Evolutionary conservation across 2,113 vertebrate genomes (phyloP).

Genomic region (Anser cygnoides): DNA sequence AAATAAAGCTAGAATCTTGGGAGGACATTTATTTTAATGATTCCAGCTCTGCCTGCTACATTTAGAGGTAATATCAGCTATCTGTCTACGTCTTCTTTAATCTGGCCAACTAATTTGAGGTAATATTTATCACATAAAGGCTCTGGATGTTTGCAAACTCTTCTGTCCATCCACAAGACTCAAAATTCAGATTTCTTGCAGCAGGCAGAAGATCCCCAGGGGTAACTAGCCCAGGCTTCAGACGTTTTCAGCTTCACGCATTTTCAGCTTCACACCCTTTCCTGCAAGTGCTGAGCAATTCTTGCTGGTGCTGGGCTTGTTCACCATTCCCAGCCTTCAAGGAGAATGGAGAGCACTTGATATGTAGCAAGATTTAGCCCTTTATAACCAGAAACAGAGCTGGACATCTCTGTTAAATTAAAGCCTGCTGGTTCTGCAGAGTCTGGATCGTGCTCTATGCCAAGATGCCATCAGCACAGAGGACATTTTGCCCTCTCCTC

Average conservation of each 20-base stretch:
- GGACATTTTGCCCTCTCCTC: background rate
- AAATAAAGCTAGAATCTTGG: conserved; percentile 62
- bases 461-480: background rate
- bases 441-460: background rate
- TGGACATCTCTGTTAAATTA: background rate
- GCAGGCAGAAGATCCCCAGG: background rate
- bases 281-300: background rate
- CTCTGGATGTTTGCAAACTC: conserved; percentile 22
- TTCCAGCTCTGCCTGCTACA: conserved; percentile 25
- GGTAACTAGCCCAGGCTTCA: background rate
- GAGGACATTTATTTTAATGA: conserved; percentile 70
- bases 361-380: background rate
- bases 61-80: conserved; percentile 46
- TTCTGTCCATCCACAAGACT: background rate
- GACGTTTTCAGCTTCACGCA: background rate
- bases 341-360: background rate
- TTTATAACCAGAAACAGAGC: background rate
- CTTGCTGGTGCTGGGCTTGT: background rate
- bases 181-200: background rate
- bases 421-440: background rate
- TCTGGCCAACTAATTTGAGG: conserved; percentile 55
- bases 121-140: conserved; percentile 58
- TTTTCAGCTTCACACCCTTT: background rate
- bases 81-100: conserved; percentile 59
- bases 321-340: background rate